Base-by-base conservation (phyloP, 2,113 vertebrate species). In the Pholis gunnellus region DNA sequence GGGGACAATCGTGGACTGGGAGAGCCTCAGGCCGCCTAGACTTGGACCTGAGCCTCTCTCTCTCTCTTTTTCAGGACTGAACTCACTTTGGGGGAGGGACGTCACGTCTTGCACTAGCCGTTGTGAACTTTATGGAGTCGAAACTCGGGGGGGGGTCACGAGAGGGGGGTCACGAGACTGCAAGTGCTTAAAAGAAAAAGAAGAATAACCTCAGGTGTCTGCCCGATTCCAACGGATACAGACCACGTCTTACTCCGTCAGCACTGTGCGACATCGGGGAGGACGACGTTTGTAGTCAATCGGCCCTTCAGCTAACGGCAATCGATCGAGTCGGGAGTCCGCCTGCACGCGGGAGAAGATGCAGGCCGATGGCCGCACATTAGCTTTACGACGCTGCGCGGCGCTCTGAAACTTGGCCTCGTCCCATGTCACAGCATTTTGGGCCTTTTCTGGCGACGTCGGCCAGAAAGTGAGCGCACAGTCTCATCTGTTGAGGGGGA, bases 51-150 rank as follows among this genome's bases (percentile, higher is more conserved):
- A 82, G 70, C 67, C 48, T 65, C 78, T 69, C 54, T 75, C 78
- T 72, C 34, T 34, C 59, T 67, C 48, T 79, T 83, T 91, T 88
- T 91, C 90, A 88, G 87, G 84, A 90, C 79, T 83, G 72, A 86
- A 83, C 66, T 72, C 40, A 66, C 42, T 75, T 66, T 2, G 31
- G 52, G 66, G 82, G 65, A 44, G 78, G 78, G 80, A 50, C 1
- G 82, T 88, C 90, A 78, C 75, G 78, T 87, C 87, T 92, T 91
- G 91, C 91, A 92, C 91, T 92, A 93, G 89, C 86, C 72, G 89
- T 86, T 61, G 82, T 82, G 80, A 79, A 83, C 78, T 80, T 52
- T 22, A 63, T 36, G 77, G 79, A 77, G 52, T 54, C 13, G 70
- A 84, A n/a, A 84, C 70, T 83, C 68, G 52, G 79, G 86, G 76